Percentiles rank a stretch among this genome's conserved stretches.
These are phyloP conservation scores for Anabacerthia variegaticeps DNA, from an alignment of 2,797 vertebrate species.

Conservation along the genomic window DNA sequence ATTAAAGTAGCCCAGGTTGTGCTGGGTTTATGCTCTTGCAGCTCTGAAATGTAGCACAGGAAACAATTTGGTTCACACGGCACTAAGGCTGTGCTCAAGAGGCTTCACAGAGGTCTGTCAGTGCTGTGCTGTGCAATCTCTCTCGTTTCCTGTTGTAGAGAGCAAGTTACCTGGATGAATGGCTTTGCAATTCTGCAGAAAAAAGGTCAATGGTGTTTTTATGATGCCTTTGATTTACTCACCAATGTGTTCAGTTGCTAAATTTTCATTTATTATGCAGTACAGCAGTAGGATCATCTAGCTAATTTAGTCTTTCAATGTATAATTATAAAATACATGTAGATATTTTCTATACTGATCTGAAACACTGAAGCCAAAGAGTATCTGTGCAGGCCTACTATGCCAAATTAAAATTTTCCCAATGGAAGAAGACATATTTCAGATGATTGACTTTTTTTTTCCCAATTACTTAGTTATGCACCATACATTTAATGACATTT, in stretches of 20 bases:
- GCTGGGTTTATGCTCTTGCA: background rate
- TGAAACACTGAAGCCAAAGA: background rate
- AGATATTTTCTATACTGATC: background rate
- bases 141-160: background rate
- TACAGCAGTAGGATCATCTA: background rate
- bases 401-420: background rate
- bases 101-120: background rate
- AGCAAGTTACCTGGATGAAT: fast-evolving
- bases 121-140: background rate
- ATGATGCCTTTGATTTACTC: background rate
- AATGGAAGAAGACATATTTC: background rate
- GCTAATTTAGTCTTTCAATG: background rate
- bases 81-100: fast-evolving
- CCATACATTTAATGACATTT: background rate
- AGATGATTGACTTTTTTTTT: background rate
- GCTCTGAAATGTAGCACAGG: background rate
- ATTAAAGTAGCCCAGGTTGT: background rate
- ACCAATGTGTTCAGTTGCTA: background rate
- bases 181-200: background rate
- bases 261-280: background rate
- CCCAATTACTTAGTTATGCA: background rate
- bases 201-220: background rate
- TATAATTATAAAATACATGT: background rate
- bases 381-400: background rate
- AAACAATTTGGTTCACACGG: background rate